A percentile compares a stretch with the other conserved stretches of the same genome.
These are phyloP conservation scores for Frieseomelitta varia DNA, from an alignment of 1,140 invertebrate genomes.

Conservation along the genomic window DNA sequence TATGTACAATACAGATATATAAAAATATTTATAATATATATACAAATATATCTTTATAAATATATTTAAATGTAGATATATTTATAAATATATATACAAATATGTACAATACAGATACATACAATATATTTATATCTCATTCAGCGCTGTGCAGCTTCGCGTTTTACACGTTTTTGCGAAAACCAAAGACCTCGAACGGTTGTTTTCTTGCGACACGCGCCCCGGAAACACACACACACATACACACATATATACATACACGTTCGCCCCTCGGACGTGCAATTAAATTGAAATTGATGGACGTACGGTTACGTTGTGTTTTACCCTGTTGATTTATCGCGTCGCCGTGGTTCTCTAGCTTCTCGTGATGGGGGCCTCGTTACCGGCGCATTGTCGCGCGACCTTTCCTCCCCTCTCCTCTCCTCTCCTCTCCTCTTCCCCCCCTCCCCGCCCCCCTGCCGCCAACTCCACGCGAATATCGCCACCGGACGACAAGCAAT, in stretches of 20 bases:
- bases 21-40: too few relatives aligned
- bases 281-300: slow-evolving; percentile 32
- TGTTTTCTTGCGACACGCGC: slow-evolving; percentile 1
- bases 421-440: neutral
- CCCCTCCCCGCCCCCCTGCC: too few relatives aligned
- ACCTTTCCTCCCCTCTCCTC: neutral
- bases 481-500: neutral
- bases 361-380: neutral
- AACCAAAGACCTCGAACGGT: neutral
- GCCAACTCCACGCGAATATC: neutral
- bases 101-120: too few relatives aligned
- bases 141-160: too few relatives aligned
- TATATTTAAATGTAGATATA: too few relatives aligned
- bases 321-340: slow-evolving; percentile 40
- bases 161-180: too few relatives aligned
- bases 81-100: too few relatives aligned
- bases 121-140: too few relatives aligned
- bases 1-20: too few relatives aligned
- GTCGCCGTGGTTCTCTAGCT: neutral
- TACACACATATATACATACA: too few relatives aligned
- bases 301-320: slow-evolving; percentile 28
- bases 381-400: slow-evolving; percentile 21
- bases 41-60: too few relatives aligned
- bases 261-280: too few relatives aligned
- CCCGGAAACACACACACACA: neutral